A percentile compares a stretch with the other conserved stretches of the same genome.
Conservation (phyloP, 1,140 invertebrate genomes). For the Scaptomyza pallida region DNA sequence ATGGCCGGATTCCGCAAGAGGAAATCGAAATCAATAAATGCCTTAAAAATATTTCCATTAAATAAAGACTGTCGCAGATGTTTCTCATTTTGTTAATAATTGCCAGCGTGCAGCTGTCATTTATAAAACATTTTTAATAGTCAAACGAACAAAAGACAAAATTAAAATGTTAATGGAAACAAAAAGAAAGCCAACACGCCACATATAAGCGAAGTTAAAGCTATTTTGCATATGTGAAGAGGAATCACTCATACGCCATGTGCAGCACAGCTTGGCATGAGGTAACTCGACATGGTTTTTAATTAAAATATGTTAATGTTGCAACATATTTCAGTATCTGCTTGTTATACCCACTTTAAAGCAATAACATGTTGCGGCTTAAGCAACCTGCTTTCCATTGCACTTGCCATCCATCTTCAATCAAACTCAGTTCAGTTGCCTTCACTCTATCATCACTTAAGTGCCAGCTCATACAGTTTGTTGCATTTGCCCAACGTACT, state of each 20-base stretch:
- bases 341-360: background rate
- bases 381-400: too few relatives aligned
- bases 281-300: slow-evolving; percentile 55
- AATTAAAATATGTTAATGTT: slow-evolving; percentile 78
- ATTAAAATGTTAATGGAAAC: slow-evolving; percentile 5
- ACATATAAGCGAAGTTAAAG: background rate
- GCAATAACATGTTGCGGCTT: too few relatives aligned
- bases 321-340: background rate
- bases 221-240: slow-evolving; percentile 5
- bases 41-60: background rate
- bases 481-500: background rate
- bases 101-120: slow-evolving; percentile 49
- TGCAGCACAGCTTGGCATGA: slow-evolving; percentile 39
- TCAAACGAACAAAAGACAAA: slow-evolving; percentile 19
- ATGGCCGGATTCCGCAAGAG: slow-evolving; percentile 47
- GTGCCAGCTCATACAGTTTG: background rate
- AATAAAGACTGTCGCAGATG: slow-evolving; percentile 19
- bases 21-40: slow-evolving; percentile 27
- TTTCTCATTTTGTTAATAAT: slow-evolving; percentile 54
- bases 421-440: too few relatives aligned
- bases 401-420: too few relatives aligned
- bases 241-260: slow-evolving; percentile 74
- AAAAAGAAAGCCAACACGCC: background rate
- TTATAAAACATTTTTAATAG: slow-evolving; percentile 51
- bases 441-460: slow-evolving; percentile 2